phyloP scores from a whole-genome alignment of 2,113 vertebrate species.

The Cyprinodon brontotheroides region DNA sequence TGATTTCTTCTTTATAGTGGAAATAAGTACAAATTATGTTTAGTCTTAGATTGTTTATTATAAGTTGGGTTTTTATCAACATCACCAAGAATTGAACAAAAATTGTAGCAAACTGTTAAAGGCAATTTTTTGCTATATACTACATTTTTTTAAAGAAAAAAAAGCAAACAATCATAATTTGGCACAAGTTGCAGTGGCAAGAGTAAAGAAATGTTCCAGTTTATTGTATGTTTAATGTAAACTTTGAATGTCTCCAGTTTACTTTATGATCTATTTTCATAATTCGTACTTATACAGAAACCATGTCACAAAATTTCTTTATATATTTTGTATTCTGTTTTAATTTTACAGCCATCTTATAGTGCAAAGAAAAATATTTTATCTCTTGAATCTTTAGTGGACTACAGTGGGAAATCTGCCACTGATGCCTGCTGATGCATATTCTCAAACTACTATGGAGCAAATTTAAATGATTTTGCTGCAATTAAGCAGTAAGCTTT shows the following conservation, averaged over 20 bases:
- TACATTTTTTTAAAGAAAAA: neutral
- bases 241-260: neutral
- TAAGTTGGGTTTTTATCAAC: neutral
- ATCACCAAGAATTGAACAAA: neutral
- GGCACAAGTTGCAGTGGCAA: neutral
- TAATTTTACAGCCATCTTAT: neutral
- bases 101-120: neutral
- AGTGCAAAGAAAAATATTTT: neutral
- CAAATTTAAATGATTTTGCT: neutral
- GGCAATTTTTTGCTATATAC: neutral
- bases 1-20: slow-evolving; percentile 1
- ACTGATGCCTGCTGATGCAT: neutral
- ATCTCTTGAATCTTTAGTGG: neutral
- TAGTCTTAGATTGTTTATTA: neutral
- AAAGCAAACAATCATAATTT: neutral
- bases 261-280: neutral
- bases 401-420: neutral
- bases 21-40: neutral
- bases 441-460: neutral
- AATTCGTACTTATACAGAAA: neutral
- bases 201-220: neutral
- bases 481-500: neutral
- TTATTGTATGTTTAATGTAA: neutral
- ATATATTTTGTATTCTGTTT: neutral
- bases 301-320: neutral